Evolutionary conservation across 2,797 vertebrate species (phyloP), one percentile per base, ranked within the genome.

Genomic region (Enteromius trimaculatus): DNA sequence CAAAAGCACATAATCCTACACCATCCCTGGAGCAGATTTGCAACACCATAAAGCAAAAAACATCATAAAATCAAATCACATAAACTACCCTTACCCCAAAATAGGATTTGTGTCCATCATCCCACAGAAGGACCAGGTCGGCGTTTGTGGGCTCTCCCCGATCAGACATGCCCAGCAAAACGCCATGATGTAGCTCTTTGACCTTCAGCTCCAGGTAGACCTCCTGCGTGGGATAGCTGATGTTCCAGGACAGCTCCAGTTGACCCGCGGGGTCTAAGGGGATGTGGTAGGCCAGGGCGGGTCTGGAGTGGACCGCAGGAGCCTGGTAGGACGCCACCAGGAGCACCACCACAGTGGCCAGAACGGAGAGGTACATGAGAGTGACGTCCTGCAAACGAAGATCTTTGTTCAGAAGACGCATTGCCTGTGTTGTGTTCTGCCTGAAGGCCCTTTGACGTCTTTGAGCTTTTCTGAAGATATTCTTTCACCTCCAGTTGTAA

Each of bases 161-260:
- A 91, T 98, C 96, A 0, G 98, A 99, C 97, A 99, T 98, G 17
- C 98, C 98, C 0, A 99, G 95, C 19, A 99, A 88, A 42, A 99
- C 29, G 0, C 98, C 98, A 0, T 95, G 94, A 16, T 29, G 86
- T 34, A 95, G 89, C n/a, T 95, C 78, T 6, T 78, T 93, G 34
- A 94, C 34, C 84, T 88, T 91, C 39, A 99, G 92, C 93, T 93
- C 93, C 91, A 99, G 95, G 82, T 95, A 88, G 17, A 99, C 64
- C 0, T 89, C 92, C 90, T 97, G 92, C 49, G 88, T 72, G 0
- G 82, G 19, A 0, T 98, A 98, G 90, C 96, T 98, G 92, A 99
- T 81, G 0, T 98, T 98, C 98, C 98, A 99, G 26, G 95, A 95
- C 49, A 99, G 95, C 84, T 95, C 92, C 13, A 98, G 91, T 66